phyloP scores from a whole-genome alignment of 2,888 invertebrate genomes.

The Heliconius charithonia region DNA sequence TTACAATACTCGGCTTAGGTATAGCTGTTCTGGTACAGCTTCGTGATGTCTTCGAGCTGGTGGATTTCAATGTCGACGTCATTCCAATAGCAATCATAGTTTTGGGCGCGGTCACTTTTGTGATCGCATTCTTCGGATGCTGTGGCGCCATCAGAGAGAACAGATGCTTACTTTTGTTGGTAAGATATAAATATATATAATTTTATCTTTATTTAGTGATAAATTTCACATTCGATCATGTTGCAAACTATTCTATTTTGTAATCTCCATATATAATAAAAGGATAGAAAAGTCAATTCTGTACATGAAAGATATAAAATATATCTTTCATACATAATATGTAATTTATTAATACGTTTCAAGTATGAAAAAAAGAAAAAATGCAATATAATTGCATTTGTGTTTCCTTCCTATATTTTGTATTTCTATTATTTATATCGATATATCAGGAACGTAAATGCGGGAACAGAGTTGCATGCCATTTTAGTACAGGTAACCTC shows the following conservation, averaged over 20 bases:
- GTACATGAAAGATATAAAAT: too few relatives aligned
- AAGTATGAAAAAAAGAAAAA: too few relatives aligned
- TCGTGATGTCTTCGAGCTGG: slow-evolving; percentile 50
- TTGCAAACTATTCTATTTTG: neutral
- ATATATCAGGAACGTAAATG: too few relatives aligned
- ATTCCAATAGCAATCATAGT: slow-evolving; percentile 64
- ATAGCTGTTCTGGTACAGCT: slow-evolving; percentile 53
- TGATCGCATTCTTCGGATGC: slow-evolving; percentile 92
- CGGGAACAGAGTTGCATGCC: too few relatives aligned
- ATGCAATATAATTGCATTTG: too few relatives aligned
- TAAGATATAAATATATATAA: slow-evolving; percentile 3
- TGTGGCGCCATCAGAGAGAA: slow-evolving; percentile 90
- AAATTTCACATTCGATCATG: neutral
- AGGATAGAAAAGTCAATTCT: too few relatives aligned
- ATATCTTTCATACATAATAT: too few relatives aligned
- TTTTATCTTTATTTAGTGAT: neutral
- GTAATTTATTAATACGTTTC: too few relatives aligned
- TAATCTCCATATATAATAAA: too few relatives aligned
- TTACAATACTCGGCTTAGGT: slow-evolving; percentile 57
- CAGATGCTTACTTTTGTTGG: slow-evolving; percentile 87
- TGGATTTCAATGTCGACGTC: slow-evolving; percentile 51
- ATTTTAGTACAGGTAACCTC: too few relatives aligned
- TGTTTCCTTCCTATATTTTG: too few relatives aligned
- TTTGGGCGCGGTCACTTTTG: slow-evolving; percentile 86
- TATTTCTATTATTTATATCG: too few relatives aligned